These are phyloP conservation scores for Protonemura montana DNA, from an alignment of 2,888 invertebrate species.

Conservation along the genomic window DNA sequence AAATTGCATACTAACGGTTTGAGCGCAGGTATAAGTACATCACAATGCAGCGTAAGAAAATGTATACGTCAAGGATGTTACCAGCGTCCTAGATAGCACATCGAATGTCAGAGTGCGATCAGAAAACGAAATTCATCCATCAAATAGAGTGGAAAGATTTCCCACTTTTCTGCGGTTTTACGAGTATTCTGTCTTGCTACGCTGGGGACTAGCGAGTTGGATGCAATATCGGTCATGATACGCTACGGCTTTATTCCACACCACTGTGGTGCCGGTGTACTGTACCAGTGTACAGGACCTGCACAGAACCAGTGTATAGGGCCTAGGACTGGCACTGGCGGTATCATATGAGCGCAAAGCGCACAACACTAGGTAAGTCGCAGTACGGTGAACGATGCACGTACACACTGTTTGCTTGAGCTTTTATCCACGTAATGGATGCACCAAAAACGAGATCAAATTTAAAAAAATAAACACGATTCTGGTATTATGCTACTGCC, in stretches of 20 bases:
- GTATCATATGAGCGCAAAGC: neutral
- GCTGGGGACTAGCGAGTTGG: neutral
- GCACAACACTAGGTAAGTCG: neutral
- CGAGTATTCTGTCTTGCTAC: neutral
- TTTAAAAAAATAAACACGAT: neutral
- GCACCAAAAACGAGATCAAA: neutral
- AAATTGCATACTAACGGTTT: no score
- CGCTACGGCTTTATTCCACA: no score
- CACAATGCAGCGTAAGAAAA: no score
- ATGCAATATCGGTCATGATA: neutral
- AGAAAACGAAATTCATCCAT: neutral
- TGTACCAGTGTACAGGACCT: no score
- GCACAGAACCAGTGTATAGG: no score
- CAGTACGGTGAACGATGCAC: neutral
- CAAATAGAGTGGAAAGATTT: neutral
- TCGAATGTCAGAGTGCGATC: neutral
- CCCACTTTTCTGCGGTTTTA: neutral
- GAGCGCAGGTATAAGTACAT: no score
- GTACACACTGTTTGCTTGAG: neutral
- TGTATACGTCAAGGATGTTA: neutral
- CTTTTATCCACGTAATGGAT: neutral
- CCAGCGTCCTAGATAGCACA: neutral
- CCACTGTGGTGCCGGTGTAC: neutral
- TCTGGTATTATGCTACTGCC: neutral
- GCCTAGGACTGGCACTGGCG: no score